Conservation (phyloP, 53 echinoderm and acorn worm genomes). For the Mesocentrotus franciscanus region DNA sequence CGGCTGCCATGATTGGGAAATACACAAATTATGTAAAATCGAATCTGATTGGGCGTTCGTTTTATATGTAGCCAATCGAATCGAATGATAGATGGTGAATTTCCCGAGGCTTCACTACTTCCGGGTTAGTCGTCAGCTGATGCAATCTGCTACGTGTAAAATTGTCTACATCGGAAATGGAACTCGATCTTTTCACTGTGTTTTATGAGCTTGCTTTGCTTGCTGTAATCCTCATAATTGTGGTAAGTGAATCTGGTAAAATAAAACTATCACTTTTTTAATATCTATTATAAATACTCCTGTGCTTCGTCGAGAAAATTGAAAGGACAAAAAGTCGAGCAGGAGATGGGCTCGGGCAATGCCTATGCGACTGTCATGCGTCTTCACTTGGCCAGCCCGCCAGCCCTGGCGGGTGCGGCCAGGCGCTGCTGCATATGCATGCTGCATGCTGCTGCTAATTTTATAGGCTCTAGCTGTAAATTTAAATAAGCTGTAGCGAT, state of each 20-base stretch:
- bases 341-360: background rate
- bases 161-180: background rate
- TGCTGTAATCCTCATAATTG: conserved; percentile 2
- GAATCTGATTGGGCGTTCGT: conserved; percentile 20
- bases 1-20: conserved; percentile 50
- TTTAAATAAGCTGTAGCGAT: too few relatives aligned
- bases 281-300: background rate
- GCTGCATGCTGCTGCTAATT: too few relatives aligned
- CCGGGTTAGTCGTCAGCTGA: conserved; percentile 61
- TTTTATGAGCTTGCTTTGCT: background rate
- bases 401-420: background rate
- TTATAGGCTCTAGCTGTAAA: too few relatives aligned
- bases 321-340: background rate
- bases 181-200: conserved; percentile 32
- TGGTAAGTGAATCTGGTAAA: background rate
- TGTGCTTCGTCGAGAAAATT: background rate
- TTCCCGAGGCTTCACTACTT: background rate
- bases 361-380: background rate
- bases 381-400: too few relatives aligned
- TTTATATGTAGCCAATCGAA: background rate
- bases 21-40: background rate
- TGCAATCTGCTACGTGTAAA: conserved; percentile 51
- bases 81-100: background rate
- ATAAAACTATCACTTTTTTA: background rate
- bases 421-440: background rate